Conservation (phyloP, 1,140 invertebrate species). For the Nephila pilipes region DNA sequence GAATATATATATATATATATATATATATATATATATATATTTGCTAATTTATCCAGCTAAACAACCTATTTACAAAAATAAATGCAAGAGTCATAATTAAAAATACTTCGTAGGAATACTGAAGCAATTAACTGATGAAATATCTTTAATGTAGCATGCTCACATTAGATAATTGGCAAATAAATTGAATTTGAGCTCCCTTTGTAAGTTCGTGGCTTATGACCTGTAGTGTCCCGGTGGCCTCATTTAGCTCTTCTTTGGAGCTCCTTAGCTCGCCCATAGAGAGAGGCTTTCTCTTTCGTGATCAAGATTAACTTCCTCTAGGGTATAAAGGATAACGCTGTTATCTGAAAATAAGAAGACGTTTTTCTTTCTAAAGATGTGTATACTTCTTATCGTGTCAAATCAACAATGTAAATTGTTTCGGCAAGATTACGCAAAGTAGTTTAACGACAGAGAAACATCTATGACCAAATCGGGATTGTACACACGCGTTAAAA, state of each 20-base stretch:
- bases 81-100: neutral
- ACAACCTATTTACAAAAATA: neutral
- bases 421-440: neutral
- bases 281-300: conserved; percentile 48
- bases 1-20: too few relatives aligned
- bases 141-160: conserved; percentile 20
- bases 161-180: conserved; percentile 38
- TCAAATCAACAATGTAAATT: conserved; percentile 42
- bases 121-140: conserved; percentile 29
- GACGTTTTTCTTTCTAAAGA: neutral
- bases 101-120: neutral
- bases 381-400: neutral
- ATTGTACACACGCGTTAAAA: neutral
- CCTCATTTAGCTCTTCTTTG: conserved; percentile 27
- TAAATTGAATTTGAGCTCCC: conserved; percentile 54
- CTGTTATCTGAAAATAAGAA: conserved; percentile 12
- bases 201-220: conserved; percentile 55
- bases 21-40: too few relatives aligned
- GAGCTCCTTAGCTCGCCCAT: conserved; percentile 12
- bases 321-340: conserved; percentile 24
- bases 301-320: conserved; percentile 48
- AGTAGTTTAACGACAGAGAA: conserved; percentile 17
- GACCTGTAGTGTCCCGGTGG: conserved; percentile 40
- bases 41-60: neutral
- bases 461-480: neutral